Evolutionary conservation across 1,140 invertebrate genomes (phyloP).

Genomic region (Lepidostoma basale): DNA sequence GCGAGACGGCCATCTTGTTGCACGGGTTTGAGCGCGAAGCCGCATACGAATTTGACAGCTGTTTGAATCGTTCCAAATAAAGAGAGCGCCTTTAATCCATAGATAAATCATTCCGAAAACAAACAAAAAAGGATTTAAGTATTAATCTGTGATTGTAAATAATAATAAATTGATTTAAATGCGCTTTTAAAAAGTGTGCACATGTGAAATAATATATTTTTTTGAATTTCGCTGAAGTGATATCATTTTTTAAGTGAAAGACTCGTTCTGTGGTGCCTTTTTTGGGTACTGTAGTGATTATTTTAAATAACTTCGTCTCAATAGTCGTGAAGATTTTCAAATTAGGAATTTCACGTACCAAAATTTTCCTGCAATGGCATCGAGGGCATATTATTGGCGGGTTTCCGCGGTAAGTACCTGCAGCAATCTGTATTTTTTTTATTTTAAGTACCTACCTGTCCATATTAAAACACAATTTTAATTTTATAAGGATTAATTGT

Average conservation of each 20-base stretch:
- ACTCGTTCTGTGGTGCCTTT: not conserved
- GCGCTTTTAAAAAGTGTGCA: not conserved
- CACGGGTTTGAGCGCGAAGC: not conserved
- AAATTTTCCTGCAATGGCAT: constrained; percentile 8
- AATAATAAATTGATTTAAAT: not conserved
- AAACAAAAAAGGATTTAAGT: not conserved
- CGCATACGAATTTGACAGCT: not conserved
- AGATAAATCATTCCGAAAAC: not conserved
- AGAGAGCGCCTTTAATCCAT: not conserved
- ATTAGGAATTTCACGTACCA: not conserved
- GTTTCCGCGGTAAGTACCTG: constrained; percentile 14
- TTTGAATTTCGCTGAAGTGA: not conserved
- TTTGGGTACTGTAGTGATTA: not conserved
- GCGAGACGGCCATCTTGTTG: not conserved
- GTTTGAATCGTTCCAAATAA: not conserved
- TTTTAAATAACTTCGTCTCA: not conserved
- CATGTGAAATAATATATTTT: not conserved
- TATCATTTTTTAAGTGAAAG: not conserved
- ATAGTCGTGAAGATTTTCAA: not conserved
- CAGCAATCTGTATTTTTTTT: too few relatives aligned
- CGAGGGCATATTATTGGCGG: not conserved
- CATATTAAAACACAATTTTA: too few relatives aligned
- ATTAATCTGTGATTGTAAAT: not conserved
- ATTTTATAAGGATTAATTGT: too few relatives aligned
- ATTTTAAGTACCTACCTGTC: too few relatives aligned